Evolutionary conservation across 2,797 vertebrate species (phyloP).

Genomic region (Arrhamphus sclerolepis): DNA sequence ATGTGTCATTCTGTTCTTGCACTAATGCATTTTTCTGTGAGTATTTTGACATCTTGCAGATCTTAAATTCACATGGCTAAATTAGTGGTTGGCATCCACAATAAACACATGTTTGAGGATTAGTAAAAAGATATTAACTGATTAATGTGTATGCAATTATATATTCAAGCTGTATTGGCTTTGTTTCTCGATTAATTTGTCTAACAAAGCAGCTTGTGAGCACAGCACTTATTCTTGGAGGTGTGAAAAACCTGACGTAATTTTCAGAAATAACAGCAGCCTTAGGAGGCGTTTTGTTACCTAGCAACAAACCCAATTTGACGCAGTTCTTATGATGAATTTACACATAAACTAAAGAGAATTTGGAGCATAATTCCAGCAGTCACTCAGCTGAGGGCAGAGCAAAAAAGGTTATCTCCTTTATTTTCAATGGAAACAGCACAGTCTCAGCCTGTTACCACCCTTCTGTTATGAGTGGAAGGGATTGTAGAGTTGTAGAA

Average conservation of each 20-base stretch:
- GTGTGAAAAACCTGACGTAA: conserved; percentile 78
- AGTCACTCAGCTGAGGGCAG: neutral
- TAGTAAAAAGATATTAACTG: neutral
- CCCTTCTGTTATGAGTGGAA: too few relatives aligned
- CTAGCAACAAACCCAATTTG: conserved; percentile 78
- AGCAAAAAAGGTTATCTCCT: neutral
- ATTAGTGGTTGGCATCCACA: too few relatives aligned
- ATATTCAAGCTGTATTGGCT: conserved; percentile 13
- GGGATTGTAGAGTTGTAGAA: conserved; percentile 13
- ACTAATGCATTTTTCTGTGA: neutral
- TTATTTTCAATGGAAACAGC: neutral
- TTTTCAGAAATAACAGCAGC: conserved; percentile 81
- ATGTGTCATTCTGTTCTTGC: conserved; percentile 8
- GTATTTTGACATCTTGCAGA: neutral
- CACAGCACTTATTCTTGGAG: conserved; percentile 69
- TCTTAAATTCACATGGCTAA: neutral
- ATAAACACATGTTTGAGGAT: neutral
- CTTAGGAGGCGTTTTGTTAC: conserved; percentile 74
- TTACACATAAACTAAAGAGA: conserved; percentile 48
- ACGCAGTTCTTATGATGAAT: conserved; percentile 52
- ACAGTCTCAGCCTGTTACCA: too few relatives aligned
- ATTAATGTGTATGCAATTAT: neutral
- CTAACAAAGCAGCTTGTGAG: conserved; percentile 56
- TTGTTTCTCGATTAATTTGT: conserved; percentile 23
- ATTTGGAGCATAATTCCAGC: conserved; percentile 3